Evolutionary conservation across 2,113 vertebrate genomes (phyloP), one percentile per base, ranked within the genome.

Genomic region (Cacatua alba): DNA sequence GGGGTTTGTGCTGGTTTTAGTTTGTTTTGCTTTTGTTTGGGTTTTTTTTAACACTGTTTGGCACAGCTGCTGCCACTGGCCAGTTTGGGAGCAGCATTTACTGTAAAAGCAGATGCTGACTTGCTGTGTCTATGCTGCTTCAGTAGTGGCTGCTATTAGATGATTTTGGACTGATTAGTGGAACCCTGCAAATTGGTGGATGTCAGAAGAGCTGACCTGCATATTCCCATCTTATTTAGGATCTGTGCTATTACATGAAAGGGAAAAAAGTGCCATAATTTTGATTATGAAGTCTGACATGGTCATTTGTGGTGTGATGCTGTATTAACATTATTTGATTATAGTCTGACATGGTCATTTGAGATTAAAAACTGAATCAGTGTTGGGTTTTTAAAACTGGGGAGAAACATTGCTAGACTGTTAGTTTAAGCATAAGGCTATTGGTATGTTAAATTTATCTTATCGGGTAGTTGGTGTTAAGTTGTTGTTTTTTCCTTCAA

Each of bases 41-140:
- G 1, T 0, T 17, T 28, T 28, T 15, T 16, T 25, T 33, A 7
- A 13, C 26, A 8, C 44, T 1, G 0, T 2, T 24, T 64, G 6
- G 7, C 8, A 16, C 5, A 48, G 6, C 28, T 88, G 7, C 39
- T 78, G 10, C 35, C 6, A 25, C 8, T 57, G 39, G 60, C 8
- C 7, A n/a, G 1, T 51, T 29, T 3, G 2, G 11, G 15, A 68
- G 18, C 1, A 1, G 9, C 10, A 26, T 37, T 6, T 17, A 13
- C 7, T 80, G 43, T 43, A 48, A 5, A 90, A 48, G 5, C 10
- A 9, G 18, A 33, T 5, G 15, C 17, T 69, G 17, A 46, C 14
- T 92, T 7, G 0, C 7, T 72, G 2, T 37, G 21, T 17, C 6
- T 21, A 2, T 17, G 9, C 13, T 31, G 44, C 17, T 68, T 72